Evolutionary conservation across 2,113 vertebrate genomes (phyloP), one percentile per base, ranked within the genome.

Genomic region (Notothenia coriiceps): DNA sequence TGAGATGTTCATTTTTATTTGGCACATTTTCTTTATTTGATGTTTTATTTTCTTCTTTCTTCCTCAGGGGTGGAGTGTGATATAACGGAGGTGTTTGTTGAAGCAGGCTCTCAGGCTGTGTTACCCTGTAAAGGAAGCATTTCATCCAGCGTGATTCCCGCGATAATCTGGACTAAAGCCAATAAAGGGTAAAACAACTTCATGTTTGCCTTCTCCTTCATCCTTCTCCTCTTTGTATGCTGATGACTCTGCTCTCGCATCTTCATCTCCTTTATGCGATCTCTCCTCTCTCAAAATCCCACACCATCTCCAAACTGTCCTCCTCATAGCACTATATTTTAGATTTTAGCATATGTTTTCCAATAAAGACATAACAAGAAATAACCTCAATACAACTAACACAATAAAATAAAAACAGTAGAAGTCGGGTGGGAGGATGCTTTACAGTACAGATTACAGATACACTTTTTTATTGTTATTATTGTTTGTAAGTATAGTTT

Each of bases 141-240:
- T 1, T 4, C 1, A 0, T 3, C 29, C 1, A 1, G 15, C 13
- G 6, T 2, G 13, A 29, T 20, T 10, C 40, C 71, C 4, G 0
- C 14, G 1, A 75, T 95, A 29, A 10, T 64, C 46, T 95, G 95
- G 94, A 86, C 8, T 14, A 90, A 87, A 79, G 51, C 0, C 11
- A 17, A 66, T 2, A 64, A 18, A 73, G 70, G 80, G 94, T 95
- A 82, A 84, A 89, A 77, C 10, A 17, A 44, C 3, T 15, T 46
- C 72, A 44, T 52, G 8, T 61, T 47, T 25, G 17, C 44, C 54
- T 17, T 25, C 22, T 57, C n/a, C 20, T 10, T 6, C 20, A 7
- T 62, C 10, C 4, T 10, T 57, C 55, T 33, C 61, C 10, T n/a
- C 17, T 68, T 8, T n/a, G 5, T 18, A 61, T 68, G 17, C 14